Evolutionary conservation across 2,797 vertebrate genomes (phyloP), one percentile per base, ranked within the genome.

Genomic region (Etheostoma nigrum): DNA sequence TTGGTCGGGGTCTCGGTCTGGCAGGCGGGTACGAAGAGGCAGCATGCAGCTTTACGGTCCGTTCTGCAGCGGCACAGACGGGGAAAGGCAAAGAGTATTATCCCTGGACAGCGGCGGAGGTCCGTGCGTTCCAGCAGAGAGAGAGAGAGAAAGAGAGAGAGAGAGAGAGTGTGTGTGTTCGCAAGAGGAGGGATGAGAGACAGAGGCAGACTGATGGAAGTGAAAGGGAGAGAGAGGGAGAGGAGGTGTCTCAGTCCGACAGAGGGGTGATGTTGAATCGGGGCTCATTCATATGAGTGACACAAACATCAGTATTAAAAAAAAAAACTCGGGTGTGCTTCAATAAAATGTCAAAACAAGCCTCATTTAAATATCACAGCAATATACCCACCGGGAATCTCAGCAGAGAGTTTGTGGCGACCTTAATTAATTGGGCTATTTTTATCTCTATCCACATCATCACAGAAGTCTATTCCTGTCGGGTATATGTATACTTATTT

Each of bases 91-190:
- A 40, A 81, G 81, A 78, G 73, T 86, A 84, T 76, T 80, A 90
- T 89, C 83, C 86, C 69, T 84, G 84, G 83, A 87, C 84, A 69
- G 85, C 73, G 76, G 76, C 71, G 78, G 70, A 79, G 81, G 36
- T 84, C 80, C 83, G 84, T 75, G 89, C 80, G 87, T 82, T 85
- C 87, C 89, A 83, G 75, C 68, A 79, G 83, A 87, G 73, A 67
- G 84, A 66, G 84, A 67, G 82, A 71, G 68, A 33, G 83, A 52
- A 72, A 42, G 82, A 25, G 49, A 27, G 54, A 23, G 71, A 6
- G 23, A 48, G 59, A 53, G 47, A 12, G 63, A 27, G 40, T 2
- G 33, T 23, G 21, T 23, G 21, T 23, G 59, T 58, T 44, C 12
- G 53, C 42, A 62, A 66, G 66, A 69, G 67, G 53, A 52, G 62